Conservation (phyloP, 2,888 invertebrate species). For the Entomobrya multifasciata region DNA sequence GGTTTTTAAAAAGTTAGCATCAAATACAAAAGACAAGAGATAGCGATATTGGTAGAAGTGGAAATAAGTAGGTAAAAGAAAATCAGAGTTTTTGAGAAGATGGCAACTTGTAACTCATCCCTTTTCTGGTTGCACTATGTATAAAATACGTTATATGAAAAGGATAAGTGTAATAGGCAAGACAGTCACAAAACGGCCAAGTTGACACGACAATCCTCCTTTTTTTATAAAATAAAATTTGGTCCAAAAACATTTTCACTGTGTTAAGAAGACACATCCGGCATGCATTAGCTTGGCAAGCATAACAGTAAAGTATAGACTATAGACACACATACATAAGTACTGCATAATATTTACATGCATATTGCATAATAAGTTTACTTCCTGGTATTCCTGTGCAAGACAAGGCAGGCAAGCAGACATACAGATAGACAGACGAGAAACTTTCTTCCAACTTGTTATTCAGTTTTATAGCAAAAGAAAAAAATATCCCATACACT, state of each 20-base stretch:
- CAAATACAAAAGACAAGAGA: no score
- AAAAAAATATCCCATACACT: no score
- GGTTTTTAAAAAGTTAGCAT: no score
- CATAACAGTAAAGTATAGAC: no score
- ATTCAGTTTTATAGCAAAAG: no score
- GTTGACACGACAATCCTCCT: neutral
- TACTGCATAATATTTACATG: no score
- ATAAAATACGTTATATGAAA: neutral
- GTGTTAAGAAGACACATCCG: no score
- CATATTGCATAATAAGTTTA: no score
- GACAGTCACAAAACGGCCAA: neutral
- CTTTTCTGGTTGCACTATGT: neutral
- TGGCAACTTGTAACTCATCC: constrained; percentile 56
- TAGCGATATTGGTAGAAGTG: neutral
- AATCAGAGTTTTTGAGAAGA: neutral
- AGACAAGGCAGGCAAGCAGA: neutral
- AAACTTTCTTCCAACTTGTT: neutral
- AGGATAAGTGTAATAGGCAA: neutral
- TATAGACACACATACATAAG: no score
- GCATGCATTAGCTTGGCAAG: no score
- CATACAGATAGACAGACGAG: neutral
- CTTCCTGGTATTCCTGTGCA: constrained; percentile 1
- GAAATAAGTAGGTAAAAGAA: neutral
- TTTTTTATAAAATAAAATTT: neutral
- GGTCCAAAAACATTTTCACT: no score